Conservation (phyloP, 2,888 invertebrate species). For the Aspidiotus destructor region DNA sequence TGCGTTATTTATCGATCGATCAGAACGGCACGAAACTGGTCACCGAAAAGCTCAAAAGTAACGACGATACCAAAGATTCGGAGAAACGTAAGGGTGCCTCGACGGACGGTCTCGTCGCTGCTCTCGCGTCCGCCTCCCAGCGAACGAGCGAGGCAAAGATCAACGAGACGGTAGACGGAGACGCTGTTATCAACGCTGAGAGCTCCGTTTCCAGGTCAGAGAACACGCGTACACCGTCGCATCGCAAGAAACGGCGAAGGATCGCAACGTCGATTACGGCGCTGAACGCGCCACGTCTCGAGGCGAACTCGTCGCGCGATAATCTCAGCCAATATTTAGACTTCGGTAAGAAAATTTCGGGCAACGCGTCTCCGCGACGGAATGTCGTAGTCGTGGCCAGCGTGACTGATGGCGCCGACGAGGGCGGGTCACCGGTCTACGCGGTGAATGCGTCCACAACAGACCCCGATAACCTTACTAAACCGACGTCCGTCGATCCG, state of each 20-base stretch:
- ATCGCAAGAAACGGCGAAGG: slow-evolving; percentile 25
- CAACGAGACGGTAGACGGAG: neutral
- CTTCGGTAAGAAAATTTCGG: slow-evolving; percentile 6
- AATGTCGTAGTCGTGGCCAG: neutral
- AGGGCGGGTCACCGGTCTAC: too few species aligned
- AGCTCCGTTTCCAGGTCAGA: neutral
- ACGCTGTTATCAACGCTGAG: neutral
- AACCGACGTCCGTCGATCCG: too few species aligned
- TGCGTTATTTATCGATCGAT: slow-evolving; percentile 3
- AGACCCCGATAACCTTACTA: too few species aligned
- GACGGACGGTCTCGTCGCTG: too few species aligned
- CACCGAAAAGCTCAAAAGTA: neutral
- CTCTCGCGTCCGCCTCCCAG: too few species aligned
- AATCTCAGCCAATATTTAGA: neutral
- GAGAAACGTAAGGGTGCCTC: neutral
- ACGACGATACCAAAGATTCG: slow-evolving; percentile 7
- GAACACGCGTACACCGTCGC: slow-evolving; percentile 6
- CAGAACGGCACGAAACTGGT: neutral
- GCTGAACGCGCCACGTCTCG: neutral
- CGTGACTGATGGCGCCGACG: neutral
- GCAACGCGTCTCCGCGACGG: neutral
- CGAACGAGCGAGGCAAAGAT: neutral
- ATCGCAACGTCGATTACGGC: slow-evolving; percentile 6
- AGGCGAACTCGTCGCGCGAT: neutral
- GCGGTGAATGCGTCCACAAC: too few species aligned